Percentiles rank a stretch among this genome's conserved stretches.
phyloP scores from a whole-genome alignment of 2,113 vertebrate genomes.

The Ptyas mucosa region DNA sequence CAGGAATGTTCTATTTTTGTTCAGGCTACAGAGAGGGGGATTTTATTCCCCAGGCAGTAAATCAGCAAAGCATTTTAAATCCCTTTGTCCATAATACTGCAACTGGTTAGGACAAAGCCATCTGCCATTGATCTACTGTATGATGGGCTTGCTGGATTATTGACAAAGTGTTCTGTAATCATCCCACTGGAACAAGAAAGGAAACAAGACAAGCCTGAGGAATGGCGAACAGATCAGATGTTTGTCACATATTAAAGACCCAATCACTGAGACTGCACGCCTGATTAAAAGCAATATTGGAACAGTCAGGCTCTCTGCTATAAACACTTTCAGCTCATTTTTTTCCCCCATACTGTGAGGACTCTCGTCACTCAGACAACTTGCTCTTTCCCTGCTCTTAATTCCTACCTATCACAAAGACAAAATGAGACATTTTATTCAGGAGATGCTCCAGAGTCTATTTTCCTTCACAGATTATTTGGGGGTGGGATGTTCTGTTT shows the following conservation, averaged over 20 bases:
- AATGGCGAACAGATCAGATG: slow-evolving; percentile 32
- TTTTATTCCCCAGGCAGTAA: not conserved
- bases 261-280: slow-evolving; percentile 32
- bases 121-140: slow-evolving; percentile 14
- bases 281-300: slow-evolving; percentile 44
- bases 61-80: slow-evolving; percentile 18
- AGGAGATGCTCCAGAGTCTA: not conserved
- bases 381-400: not conserved
- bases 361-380: not conserved
- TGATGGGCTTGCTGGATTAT: slow-evolving; percentile 40
- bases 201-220: slow-evolving; percentile 45
- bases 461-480: not conserved
- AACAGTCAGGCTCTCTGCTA: not conserved
- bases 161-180: slow-evolving; percentile 50
- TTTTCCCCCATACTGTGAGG: rapidly evolving
- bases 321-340: not conserved
- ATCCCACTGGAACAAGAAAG: slow-evolving; percentile 45
- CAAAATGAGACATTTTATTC: not conserved
- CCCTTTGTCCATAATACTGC: not conserved
- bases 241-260: slow-evolving; percentile 52
- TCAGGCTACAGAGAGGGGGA: not conserved
- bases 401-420: not conserved
- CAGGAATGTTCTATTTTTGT: not conserved
- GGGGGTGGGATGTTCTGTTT: not conserved
- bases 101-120: slow-evolving; percentile 22